Evolutionary conservation across 2,888 invertebrate genomes (phyloP).

Genomic region (Polydrusus tereticollis): DNA sequence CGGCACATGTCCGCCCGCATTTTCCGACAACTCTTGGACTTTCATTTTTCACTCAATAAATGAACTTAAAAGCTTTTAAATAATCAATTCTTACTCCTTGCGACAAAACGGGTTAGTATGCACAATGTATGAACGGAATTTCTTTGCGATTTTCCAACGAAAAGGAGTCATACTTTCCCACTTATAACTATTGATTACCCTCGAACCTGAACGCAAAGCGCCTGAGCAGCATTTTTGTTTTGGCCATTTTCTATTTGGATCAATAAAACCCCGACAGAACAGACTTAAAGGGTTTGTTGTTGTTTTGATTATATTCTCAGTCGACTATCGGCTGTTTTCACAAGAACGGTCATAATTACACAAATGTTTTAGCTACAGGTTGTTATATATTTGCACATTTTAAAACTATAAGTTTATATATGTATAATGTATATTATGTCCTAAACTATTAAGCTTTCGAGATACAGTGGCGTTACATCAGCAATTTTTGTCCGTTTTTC

Average conservation of each 20-base stretch:
- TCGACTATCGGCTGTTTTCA: too few relatives aligned
- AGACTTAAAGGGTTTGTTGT: background rate
- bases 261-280: background rate
- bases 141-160: background rate
- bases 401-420: too few relatives aligned
- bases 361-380: too few relatives aligned
- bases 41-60: conserved; percentile 60
- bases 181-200: background rate
- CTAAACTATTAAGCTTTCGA: too few relatives aligned
- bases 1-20: conserved; percentile 53
- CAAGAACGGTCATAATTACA: too few relatives aligned
- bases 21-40: conserved; percentile 64
- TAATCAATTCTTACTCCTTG: background rate
- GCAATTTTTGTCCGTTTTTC: too few relatives aligned
- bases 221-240: background rate
- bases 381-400: too few relatives aligned
- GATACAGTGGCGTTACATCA: too few relatives aligned
- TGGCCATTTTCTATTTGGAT: background rate
- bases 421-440: too few relatives aligned
- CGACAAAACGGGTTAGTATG: background rate
- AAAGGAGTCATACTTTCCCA: background rate
- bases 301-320: too few relatives aligned
- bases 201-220: background rate
- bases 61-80: background rate
- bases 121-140: background rate